Evolutionary conservation across 2,797 vertebrate genomes (phyloP).

Genomic region (Alosa sapidissima): DNA sequence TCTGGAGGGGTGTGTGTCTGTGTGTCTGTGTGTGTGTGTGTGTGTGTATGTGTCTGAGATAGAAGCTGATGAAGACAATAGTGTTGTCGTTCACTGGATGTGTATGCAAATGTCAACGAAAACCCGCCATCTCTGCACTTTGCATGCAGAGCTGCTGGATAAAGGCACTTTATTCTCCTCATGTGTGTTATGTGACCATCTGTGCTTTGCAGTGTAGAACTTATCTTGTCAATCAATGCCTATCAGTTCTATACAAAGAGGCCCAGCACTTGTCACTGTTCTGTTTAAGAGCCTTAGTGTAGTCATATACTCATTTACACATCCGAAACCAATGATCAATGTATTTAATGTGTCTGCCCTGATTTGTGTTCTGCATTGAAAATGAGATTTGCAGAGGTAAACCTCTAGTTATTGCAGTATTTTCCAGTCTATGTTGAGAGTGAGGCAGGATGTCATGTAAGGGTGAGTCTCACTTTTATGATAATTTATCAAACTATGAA

Average conservation of each 20-base stretch:
- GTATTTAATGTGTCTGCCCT: neutral
- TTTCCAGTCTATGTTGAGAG: neutral
- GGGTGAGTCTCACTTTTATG: neutral
- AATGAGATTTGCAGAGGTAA: neutral
- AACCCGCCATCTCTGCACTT: neutral
- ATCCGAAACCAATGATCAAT: neutral
- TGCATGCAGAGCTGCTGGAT: neutral
- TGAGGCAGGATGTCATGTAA: neutral
- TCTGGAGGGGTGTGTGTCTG: neutral
- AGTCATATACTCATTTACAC: neutral
- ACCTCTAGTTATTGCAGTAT: constrained; percentile 1
- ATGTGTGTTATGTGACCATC: neutral
- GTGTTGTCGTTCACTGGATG: neutral
- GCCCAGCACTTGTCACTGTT: neutral
- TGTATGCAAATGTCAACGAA: neutral
- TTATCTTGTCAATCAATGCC: neutral
- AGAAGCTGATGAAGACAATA: neutral
- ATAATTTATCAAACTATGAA: constrained; percentile 16
- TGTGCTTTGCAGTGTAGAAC: neutral
- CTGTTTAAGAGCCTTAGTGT: neutral
- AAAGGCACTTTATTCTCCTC: constrained; percentile 11
- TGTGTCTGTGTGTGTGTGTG: constrained; percentile 27
- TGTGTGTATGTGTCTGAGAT: constrained; percentile 22
- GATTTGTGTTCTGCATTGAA: neutral
- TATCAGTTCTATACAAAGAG: neutral